These are phyloP conservation scores for Pipistrellus nathusii DNA, from an alignment of 2,797 vertebrate genomes.

Conservation along the genomic window DNA sequence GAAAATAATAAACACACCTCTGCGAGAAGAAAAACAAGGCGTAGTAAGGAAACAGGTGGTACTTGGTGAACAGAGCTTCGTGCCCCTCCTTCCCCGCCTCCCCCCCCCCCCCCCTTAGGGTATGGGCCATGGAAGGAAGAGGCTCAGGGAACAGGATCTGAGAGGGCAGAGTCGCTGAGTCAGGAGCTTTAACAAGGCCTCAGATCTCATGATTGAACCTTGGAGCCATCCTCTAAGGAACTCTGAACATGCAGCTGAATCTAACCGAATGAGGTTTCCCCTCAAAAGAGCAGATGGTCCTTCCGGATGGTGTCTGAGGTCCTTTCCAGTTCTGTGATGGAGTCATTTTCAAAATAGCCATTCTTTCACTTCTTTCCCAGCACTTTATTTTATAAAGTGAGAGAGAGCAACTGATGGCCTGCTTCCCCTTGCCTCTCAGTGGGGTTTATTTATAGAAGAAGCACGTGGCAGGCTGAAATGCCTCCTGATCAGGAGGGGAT, in stretches of 20 bases:
- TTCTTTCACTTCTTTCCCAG: not conserved
- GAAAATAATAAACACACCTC: not conserved
- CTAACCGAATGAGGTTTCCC: not conserved
- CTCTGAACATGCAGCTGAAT: constrained; percentile 31
- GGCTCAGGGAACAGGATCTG: not conserved
- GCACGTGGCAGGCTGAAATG: constrained; percentile 77
- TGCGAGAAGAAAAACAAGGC: not conserved
- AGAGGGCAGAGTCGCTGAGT: not conserved
- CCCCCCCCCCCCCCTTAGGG: not conserved
- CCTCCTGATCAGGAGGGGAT: constrained; percentile 75
- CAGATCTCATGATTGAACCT: not conserved
- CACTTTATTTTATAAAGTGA: constrained; percentile 12
- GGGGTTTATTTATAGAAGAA: constrained; percentile 78
- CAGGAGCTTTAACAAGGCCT: not conserved
- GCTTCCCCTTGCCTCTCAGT: constrained; percentile 52
- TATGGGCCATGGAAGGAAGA: not conserved
- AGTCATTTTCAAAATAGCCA: constrained; percentile 46
- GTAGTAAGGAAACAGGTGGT: rapidly evolving
- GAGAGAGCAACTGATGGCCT: constrained; percentile 57
- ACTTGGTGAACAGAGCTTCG: not conserved
- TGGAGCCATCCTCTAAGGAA: not conserved
- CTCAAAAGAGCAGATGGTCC: not conserved
- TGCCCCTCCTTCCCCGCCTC: not conserved
- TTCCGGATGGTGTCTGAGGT: not conserved
- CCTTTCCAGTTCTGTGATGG: not conserved